Conservation (phyloP, 1,140 invertebrate genomes). For the Coelopa frigida region DNA sequence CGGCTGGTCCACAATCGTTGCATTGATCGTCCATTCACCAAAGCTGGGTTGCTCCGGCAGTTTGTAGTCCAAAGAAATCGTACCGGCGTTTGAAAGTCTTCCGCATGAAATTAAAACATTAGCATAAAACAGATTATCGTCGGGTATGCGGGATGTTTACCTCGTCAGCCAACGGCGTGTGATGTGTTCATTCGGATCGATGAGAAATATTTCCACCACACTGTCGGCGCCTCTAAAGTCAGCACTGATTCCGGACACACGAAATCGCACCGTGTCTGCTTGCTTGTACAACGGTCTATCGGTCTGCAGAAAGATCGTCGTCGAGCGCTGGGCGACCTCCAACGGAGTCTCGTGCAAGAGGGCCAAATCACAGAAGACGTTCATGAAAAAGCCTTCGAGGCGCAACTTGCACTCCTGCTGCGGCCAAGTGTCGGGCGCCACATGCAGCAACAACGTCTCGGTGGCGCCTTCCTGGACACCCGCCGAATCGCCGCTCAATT, state of each 20-base stretch:
- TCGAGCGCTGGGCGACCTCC: conserved; percentile 76
- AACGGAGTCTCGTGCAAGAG: conserved; percentile 77
- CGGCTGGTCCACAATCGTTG: conserved; percentile 81
- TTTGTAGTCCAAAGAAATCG: conserved; percentile 83
- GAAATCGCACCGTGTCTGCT: conserved; percentile 78
- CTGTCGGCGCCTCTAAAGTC: conserved; percentile 80
- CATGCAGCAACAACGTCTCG: conserved; percentile 74
- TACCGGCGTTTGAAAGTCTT: conserved; percentile 74
- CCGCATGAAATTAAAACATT: background rate
- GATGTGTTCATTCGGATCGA: conserved; percentile 77
- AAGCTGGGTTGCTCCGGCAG: conserved; percentile 86
- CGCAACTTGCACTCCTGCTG: conserved; percentile 81
- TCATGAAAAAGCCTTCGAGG: conserved; percentile 81
- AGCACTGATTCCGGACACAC: conserved; percentile 82
- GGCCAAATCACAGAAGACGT: conserved; percentile 72
- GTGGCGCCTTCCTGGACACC: conserved; percentile 71
- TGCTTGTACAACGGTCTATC: conserved; percentile 95
- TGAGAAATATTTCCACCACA: conserved; percentile 82
- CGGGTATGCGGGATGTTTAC: no score
- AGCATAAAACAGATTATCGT: no score
- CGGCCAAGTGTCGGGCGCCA: conserved; percentile 69
- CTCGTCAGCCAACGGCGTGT: conserved; percentile 83
- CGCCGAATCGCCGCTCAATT: conserved; percentile 68
- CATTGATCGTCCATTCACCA: conserved; percentile 85
- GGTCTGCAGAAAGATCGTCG: conserved; percentile 92